Evolutionary conservation across 2,797 vertebrate genomes (phyloP).

Genomic region (Champsocephalus gunnari): DNA sequence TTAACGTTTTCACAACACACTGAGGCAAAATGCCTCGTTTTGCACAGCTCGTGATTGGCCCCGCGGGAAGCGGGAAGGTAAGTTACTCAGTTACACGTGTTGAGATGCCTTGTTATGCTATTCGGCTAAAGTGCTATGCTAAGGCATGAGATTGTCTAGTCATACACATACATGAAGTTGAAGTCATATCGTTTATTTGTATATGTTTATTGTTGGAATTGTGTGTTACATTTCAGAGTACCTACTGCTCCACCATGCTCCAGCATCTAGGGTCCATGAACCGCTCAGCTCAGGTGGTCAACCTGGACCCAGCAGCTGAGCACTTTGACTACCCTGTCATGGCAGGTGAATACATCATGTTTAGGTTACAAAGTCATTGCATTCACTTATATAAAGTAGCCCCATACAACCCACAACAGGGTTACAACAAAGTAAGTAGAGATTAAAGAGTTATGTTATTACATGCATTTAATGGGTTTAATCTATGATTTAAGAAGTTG

Average conservation of each 20-base stretch:
- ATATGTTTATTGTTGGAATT: background rate
- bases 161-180: no score
- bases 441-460: background rate
- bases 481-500: background rate
- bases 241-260: constrained; percentile 94
- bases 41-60: constrained; percentile 96
- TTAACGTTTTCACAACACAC: background rate
- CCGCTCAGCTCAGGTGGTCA: constrained; percentile 95
- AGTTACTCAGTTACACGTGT: background rate
- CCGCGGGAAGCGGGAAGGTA: constrained; percentile 97
- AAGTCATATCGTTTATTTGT: background rate
- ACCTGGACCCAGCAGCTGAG: constrained; percentile 96
- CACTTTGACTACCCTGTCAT: constrained; percentile 93
- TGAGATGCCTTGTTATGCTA: constrained; percentile 26
- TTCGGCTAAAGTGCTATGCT: constrained; percentile 46
- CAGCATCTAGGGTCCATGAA: constrained; percentile 90
- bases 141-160: constrained; percentile 32
- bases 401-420: background rate
- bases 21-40: constrained; percentile 90
- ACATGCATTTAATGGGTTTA: background rate
- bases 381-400: no score
- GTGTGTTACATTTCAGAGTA: constrained; percentile 86
- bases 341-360: constrained; percentile 86
- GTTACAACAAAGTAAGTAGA: background rate
- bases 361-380: background rate